Conservation (phyloP, 2,113 vertebrate genomes). For the Ranitomeya variabilis region DNA sequence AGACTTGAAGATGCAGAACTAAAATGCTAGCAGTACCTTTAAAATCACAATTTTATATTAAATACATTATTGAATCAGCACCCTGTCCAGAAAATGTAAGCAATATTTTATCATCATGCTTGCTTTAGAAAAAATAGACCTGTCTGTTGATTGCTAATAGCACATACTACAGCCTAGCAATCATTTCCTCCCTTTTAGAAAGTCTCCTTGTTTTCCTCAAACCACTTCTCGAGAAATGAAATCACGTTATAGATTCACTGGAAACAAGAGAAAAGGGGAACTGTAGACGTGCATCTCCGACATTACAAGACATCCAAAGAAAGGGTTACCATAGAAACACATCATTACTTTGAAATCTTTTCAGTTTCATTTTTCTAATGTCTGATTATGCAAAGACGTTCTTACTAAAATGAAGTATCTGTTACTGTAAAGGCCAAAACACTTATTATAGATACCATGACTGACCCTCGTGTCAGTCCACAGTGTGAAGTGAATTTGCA, state of each 20-base stretch:
- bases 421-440: constrained; percentile 21
- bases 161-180: not conserved
- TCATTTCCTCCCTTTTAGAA: not conserved
- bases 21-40: not conserved
- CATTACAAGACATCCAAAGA: constrained; percentile 52
- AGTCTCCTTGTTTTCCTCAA: constrained; percentile 31
- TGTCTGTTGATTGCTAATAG: not conserved
- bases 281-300: constrained; percentile 20
- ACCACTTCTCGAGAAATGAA: constrained; percentile 36
- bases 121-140: not conserved
- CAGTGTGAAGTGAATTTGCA: constrained; percentile 12
- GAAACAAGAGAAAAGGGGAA: constrained; percentile 27
- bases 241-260: constrained; percentile 12
- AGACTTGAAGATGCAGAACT: not conserved
- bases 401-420: constrained; percentile 29
- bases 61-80: not conserved
- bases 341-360: constrained; percentile 64
- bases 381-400: constrained; percentile 16
- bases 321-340: constrained; percentile 74
- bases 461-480: constrained; percentile 1
- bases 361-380: constrained; percentile 2
- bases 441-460: not conserved
- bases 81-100: not conserved
- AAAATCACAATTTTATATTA: not conserved
- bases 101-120: no score